Percentiles rank a stretch among this genome's conserved stretches.
Evolutionary conservation across 2,113 vertebrate species (phyloP).

Genomic region (Coregonus clupeaformis): DNA sequence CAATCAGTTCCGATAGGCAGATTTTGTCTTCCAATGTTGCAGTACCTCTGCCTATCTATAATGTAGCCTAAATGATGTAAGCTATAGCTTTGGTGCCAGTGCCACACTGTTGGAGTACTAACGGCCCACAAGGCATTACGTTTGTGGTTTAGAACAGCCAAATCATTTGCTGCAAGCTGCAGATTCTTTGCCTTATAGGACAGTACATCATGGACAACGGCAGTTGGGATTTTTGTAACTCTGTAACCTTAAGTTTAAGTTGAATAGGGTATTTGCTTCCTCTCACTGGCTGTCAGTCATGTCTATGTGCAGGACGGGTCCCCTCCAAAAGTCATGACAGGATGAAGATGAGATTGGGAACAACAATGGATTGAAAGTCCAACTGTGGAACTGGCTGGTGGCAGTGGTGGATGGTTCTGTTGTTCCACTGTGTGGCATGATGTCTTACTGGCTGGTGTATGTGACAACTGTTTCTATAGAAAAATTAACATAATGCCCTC

Average conservation of each 20-base stretch:
- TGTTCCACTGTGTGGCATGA: neutral
- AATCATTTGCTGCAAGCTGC: constrained; percentile 31
- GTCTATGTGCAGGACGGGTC: neutral
- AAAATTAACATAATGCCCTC: neutral
- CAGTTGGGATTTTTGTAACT: constrained; percentile 31
- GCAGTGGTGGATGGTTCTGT: neutral
- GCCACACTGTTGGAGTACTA: too few relatives aligned
- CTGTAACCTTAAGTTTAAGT: constrained; percentile 41
- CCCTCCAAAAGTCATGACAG: neutral
- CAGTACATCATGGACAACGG: constrained; percentile 10
- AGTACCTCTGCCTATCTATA: neutral
- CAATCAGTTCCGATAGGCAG: neutral
- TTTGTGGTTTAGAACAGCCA: neutral
- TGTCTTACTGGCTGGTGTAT: neutral
- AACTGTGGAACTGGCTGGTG: neutral
- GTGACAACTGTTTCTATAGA: neutral
- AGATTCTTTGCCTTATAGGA: constrained; percentile 50
- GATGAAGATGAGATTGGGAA: neutral
- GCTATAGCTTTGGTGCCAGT: constrained; percentile 22
- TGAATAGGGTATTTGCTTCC: neutral
- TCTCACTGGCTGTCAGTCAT: neutral
- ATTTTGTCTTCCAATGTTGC: constrained; percentile 34
- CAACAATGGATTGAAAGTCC: neutral
- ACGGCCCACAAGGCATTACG: too few relatives aligned
- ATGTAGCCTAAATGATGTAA: neutral